These are phyloP conservation scores for Drosophila mettleri DNA, from an alignment of 2,888 invertebrate genomes.

Conservation along the genomic window DNA sequence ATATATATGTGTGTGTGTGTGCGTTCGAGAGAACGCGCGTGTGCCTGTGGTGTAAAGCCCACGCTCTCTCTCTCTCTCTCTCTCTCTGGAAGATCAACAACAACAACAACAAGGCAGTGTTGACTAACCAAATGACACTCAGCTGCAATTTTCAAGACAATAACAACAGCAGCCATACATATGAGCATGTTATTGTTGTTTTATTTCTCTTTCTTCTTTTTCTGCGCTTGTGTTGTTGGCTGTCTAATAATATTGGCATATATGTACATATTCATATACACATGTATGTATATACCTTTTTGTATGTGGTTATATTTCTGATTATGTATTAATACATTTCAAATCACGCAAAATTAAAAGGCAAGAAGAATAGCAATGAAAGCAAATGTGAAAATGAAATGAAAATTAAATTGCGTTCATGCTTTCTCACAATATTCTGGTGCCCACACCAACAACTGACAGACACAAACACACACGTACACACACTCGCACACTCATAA, in stretches of 20 bases:
- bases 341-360: constrained; percentile 9
- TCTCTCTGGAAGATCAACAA: constrained; percentile 69
- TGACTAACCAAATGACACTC: constrained; percentile 57
- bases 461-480: background rate
- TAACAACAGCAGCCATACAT: constrained; percentile 20
- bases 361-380: constrained; percentile 17
- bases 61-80: constrained; percentile 64
- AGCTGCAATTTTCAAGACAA: constrained; percentile 60
- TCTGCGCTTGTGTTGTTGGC: constrained; percentile 7
- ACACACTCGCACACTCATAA: constrained; percentile 15
- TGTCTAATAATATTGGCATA: constrained; percentile 21
- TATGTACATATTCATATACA: background rate
- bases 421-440: constrained; percentile 37
- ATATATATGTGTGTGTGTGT: constrained; percentile 2
- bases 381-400: constrained; percentile 44
- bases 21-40: constrained; percentile 1
- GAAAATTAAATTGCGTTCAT: constrained; percentile 36
- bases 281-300: background rate
- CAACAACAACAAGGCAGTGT: constrained; percentile 42
- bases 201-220: constrained; percentile 2
- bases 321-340: constrained; percentile 31
- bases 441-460: constrained; percentile 17
- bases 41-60: constrained; percentile 34
- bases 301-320: background rate
- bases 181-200: constrained; percentile 15